These are phyloP conservation scores for Tricholauxania praeusta DNA, from an alignment of 2,888 invertebrate species.

Conservation along the genomic window DNA sequence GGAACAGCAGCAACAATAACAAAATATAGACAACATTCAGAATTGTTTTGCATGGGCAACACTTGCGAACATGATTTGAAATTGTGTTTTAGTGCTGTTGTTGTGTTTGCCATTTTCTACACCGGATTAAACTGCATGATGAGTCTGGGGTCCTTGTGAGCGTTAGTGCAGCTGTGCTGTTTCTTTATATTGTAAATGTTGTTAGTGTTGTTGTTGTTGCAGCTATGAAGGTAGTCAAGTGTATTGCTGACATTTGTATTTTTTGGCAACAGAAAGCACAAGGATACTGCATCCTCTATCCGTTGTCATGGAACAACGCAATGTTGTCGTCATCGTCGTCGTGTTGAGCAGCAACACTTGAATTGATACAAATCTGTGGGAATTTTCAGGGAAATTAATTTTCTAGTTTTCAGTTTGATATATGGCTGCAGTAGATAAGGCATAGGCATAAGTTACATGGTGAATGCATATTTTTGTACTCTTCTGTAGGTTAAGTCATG, in stretches of 20 bases:
- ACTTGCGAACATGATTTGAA: constrained; percentile 36
- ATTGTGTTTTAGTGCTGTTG: constrained; percentile 1
- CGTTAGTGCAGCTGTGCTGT: neutral
- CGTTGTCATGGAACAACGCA: constrained; percentile 16
- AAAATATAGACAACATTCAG: constrained; percentile 1
- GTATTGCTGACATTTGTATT: constrained; percentile 21
- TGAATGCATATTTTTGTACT: constrained; percentile 2
- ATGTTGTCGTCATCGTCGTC: constrained; percentile 9
- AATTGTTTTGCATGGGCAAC: constrained; percentile 32
- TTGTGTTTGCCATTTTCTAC: neutral
- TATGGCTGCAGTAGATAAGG: neutral
- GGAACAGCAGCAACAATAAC: constrained; percentile 17
- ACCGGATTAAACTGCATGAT: neutral
- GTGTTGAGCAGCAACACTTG: constrained; percentile 30
- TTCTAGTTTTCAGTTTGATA: constrained; percentile 20
- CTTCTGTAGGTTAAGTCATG: neutral
- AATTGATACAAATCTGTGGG: constrained; percentile 40
- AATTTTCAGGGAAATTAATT: constrained; percentile 38
- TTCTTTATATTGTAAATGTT: constrained; percentile 1
- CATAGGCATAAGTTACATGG: neutral
- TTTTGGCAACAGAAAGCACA: constrained; percentile 17
- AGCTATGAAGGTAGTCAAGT: constrained; percentile 19
- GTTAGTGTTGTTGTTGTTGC: constrained; percentile 8
- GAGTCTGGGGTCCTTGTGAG: constrained; percentile 4
- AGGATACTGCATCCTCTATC: neutral